Base-by-base conservation (phyloP, 53 echinoderm and acorn worm species). In the Pentamera pediparva region DNA sequence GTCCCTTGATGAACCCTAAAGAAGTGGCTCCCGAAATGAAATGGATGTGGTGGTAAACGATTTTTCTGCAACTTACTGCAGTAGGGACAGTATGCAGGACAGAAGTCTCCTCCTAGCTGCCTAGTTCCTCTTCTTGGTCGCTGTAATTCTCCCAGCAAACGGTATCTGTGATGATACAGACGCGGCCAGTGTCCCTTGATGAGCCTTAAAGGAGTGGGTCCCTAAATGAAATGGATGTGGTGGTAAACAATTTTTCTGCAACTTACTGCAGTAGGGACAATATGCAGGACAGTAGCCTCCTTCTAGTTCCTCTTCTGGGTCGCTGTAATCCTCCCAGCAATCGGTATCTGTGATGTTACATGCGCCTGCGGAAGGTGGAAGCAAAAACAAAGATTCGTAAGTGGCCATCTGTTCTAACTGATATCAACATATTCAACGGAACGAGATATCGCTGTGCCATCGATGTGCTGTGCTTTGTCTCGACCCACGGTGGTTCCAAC, bases 241-340 rank as follows among this genome's bases (percentile, higher is more conserved):
- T 45, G 1, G 13, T 45, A n/a, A 15, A 12, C 47, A 15, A n/a
- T 45, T 12, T 15, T 15, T 45, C n/a, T 45, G 12, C 13, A 45
- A 47, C 81, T 60, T 56, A 86, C 81, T 26, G 26, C 80, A 81
- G 11, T 35, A 12, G 5, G 49, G 74, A 49, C 65, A 79, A 65
- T 86, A 86, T 47, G 6, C 41, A 3, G 86, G 86, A 38, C 86
- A 86, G 47, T 15, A 48, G 30, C 58, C 39, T 0, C 17, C 67
- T 29, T 76, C 76, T 12, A 31, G 6, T 6, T 5, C 5, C 11
- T 18, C 35, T 15, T 59, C 38, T 7, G 76, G 86, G 8, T 35
- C 30, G 18, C 4, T 19, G 65, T 86, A 86, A 11, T 22, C 56
- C 31, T 47, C 37, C 86, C 86, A 86, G 45, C 86, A 86, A 3